A percentile compares a stretch with the other conserved stretches of the same genome.
Evolutionary conservation across 1,140 invertebrate species (phyloP).

Genomic region (Druon quercuslanigerum): DNA sequence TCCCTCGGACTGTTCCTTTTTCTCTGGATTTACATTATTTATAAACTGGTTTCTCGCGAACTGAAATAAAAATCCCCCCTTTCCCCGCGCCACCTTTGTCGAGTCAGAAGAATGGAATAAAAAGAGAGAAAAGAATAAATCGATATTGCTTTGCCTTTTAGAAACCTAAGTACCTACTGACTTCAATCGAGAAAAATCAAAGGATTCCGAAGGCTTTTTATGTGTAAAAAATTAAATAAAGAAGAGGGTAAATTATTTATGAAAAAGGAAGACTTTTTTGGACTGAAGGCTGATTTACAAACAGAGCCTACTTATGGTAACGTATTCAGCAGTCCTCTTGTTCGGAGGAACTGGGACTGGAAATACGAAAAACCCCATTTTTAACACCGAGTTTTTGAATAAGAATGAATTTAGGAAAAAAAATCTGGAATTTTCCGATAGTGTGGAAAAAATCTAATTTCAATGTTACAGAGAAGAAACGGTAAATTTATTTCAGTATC

Average conservation of each 20-base stretch:
- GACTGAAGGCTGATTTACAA: slow-evolving; percentile 60
- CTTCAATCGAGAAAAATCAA: slow-evolving; percentile 19
- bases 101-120: slow-evolving; percentile 22
- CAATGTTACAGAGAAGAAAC: too few relatives aligned
- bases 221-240: slow-evolving; percentile 35
- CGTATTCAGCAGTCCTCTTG: slow-evolving; percentile 60
- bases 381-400: slow-evolving; percentile 46
- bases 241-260: slow-evolving; percentile 32
- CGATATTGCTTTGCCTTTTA: slow-evolving; percentile 41
- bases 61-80: slow-evolving; percentile 64
- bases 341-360: slow-evolving; percentile 47
- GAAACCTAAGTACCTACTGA: slow-evolving; percentile 20
- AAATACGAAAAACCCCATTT: slow-evolving; percentile 50
- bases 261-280: slow-evolving; percentile 52
- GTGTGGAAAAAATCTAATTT: too few relatives aligned
- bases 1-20: slow-evolving; percentile 47
- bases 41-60: slow-evolving; percentile 67
- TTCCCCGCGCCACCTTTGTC: slow-evolving; percentile 49
- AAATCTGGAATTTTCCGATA: neutral
- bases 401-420: slow-evolving; percentile 35
- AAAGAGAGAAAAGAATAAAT: slow-evolving; percentile 41
- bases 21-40: slow-evolving; percentile 69
- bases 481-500: too few relatives aligned
- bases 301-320: slow-evolving; percentile 68
- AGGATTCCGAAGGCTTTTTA: slow-evolving; percentile 12